These are phyloP conservation scores for Augochlora pura DNA, from an alignment of 1,140 invertebrate species.

Conservation along the genomic window DNA sequence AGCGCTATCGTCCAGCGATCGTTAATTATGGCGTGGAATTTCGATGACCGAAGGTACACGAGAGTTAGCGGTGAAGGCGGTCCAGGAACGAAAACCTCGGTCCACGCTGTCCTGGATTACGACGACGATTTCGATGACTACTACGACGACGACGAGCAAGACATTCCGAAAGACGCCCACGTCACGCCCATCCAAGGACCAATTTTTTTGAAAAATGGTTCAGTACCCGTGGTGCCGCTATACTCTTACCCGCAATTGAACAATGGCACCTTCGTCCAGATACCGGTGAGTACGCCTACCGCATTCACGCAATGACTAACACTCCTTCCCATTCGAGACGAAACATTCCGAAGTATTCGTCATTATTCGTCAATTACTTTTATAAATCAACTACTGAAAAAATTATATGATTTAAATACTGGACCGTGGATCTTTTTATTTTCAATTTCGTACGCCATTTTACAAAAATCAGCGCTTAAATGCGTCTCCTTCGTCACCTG, in stretches of 20 bases:
- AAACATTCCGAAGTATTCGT: background rate
- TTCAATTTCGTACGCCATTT: no score
- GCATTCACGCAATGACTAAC: no score
- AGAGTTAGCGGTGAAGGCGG: constrained; percentile 79
- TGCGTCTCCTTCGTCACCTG: no score
- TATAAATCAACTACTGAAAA: no score
- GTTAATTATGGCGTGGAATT: background rate
- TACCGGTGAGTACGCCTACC: constrained; percentile 86
- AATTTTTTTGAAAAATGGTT: constrained; percentile 88
- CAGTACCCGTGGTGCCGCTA: constrained; percentile 91
- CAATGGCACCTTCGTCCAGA: constrained; percentile 91
- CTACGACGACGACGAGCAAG: constrained; percentile 80
- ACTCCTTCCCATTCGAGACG: background rate
- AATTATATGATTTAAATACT: no score
- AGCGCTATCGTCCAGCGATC: no score
- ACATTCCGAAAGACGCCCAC: constrained; percentile 69
- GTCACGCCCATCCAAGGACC: constrained; percentile 91
- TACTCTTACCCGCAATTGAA: constrained; percentile 90
- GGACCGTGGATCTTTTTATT: no score
- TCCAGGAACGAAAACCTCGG: constrained; percentile 82
- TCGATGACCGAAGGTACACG: constrained; percentile 75
- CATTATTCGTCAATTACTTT: no score
- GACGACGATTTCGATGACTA: constrained; percentile 82
- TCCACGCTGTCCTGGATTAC: constrained; percentile 87
- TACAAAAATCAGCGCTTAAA: no score